Conservation (phyloP, 2,113 vertebrate species). For the Tyto alba region DNA sequence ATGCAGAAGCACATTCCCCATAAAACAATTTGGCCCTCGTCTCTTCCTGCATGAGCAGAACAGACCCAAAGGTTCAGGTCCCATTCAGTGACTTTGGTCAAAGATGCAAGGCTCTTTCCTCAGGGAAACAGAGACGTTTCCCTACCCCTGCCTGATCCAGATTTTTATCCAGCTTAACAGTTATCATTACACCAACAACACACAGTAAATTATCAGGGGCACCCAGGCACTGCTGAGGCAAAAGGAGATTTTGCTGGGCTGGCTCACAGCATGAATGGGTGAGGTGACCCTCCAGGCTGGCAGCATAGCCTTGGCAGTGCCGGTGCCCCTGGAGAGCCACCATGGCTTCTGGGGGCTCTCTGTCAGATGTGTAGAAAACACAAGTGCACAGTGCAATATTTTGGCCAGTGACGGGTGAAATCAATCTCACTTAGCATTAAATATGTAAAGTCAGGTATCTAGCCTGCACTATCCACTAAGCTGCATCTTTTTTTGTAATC, state of each 20-base stretch:
- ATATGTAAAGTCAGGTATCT: background rate
- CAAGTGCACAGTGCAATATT: background rate
- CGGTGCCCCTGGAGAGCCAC: background rate
- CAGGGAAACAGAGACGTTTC: background rate
- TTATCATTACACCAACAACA: background rate
- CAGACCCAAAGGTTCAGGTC: background rate
- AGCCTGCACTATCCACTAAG: background rate
- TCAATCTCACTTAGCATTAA: background rate
- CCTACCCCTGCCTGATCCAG: background rate
- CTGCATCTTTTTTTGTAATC: background rate
- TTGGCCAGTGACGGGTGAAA: background rate
- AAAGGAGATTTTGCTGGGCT: background rate
- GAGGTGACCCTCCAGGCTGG: background rate
- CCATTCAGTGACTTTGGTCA: background rate
- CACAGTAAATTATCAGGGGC: background rate
- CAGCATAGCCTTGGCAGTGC: fast-evolving
- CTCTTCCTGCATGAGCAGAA: background rate
- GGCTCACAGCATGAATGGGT: background rate
- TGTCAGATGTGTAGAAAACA: background rate
- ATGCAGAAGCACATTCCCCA: background rate
- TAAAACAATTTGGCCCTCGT: background rate
- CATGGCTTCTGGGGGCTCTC: background rate
- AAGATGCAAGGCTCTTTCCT: background rate
- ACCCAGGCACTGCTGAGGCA: background rate
- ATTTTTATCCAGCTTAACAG: background rate